Base-by-base conservation (phyloP, 30 jellyfish, hydroid and myxozoan species). In the Chrysaora quinquecirrha region DNA sequence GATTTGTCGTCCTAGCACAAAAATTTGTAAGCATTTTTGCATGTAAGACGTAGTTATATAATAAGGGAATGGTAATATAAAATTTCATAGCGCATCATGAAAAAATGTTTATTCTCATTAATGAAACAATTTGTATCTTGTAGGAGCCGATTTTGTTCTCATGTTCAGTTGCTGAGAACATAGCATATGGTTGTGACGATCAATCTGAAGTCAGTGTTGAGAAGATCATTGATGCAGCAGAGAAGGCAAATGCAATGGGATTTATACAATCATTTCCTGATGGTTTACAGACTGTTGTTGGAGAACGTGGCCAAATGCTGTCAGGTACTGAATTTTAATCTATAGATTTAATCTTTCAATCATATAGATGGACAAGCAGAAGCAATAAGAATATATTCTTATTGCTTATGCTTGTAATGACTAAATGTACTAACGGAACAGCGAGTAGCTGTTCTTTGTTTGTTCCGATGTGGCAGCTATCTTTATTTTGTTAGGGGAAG, bases 271-370 rank as follows among this genome's bases (percentile, higher is more conserved):
- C 73, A 10, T 94, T 94, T 48, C 97, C 99, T 4, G 95, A 83
- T 56, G 97, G 97, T 25, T 71, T 94, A 47, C 75, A 94, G 23
- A 94, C 99, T 12, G 43, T 88, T 1, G 99, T 94, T 33, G 99
- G 99, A 62, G 99, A 94, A 65, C 87, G 96, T 47, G 99, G 99
- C 0, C 99, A 87, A 72, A 88, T 94, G 97, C 56, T 94, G 47
- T 94, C 99, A 88, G 99, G 99, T 83, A 73, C n/a, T n/a, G n/a
- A 38, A 38, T 38, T 38, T 38, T 38, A 3, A 38, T 38, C 11
- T 14, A n/a, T n/a, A n/a, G n/a, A n/a, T n/a, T n/a, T n/a, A n/a
- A n/a, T n/a, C n/a, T n/a, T n/a, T n/a, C n/a, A n/a, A n/a, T n/a
- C n/a, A n/a, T 4, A 9, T 20, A 43, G 16, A 9, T 16, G 16